These are phyloP conservation scores for Physella acuta DNA, from an alignment of 1,140 invertebrate genomes.

Conservation along the genomic window DNA sequence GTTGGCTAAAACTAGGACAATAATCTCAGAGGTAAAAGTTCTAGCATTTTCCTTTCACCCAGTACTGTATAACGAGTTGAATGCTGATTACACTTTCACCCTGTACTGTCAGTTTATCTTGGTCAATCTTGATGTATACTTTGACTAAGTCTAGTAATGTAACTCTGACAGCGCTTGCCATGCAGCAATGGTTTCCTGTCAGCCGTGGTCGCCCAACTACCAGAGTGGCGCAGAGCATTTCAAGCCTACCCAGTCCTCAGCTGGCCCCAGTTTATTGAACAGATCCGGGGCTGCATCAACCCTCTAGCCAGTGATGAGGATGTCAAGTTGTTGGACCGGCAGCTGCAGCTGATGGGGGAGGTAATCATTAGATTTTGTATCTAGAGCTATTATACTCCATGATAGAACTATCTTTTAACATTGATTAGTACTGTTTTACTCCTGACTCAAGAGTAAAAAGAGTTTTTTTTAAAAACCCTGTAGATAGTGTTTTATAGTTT, in stretches of 20 bases:
- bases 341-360: constrained; percentile 73
- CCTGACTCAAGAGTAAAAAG: neutral
- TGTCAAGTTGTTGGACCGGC: constrained; percentile 69
- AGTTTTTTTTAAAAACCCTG: too few species aligned
- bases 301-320: constrained; percentile 72
- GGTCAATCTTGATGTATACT: too few species aligned
- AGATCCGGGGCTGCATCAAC: constrained; percentile 70
- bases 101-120: too few species aligned
- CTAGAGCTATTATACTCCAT: too few species aligned
- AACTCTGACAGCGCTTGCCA: constrained; percentile 63
- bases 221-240: constrained; percentile 64
- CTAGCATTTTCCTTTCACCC: too few species aligned
- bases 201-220: constrained; percentile 65
- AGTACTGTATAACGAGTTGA: too few species aligned
- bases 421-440: neutral
- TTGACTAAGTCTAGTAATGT: too few species aligned
- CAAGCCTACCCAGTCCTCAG: constrained; percentile 69
- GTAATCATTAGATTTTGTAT: too few species aligned
- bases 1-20: constrained; percentile 60
- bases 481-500: too few species aligned
- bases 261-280: constrained; percentile 69
- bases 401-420: neutral
- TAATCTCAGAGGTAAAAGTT: constrained; percentile 63
- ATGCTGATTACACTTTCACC: too few species aligned
- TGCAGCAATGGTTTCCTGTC: constrained; percentile 70